Conservation (phyloP, 2,888 invertebrate genomes). For the Drosophila infuscata region DNA sequence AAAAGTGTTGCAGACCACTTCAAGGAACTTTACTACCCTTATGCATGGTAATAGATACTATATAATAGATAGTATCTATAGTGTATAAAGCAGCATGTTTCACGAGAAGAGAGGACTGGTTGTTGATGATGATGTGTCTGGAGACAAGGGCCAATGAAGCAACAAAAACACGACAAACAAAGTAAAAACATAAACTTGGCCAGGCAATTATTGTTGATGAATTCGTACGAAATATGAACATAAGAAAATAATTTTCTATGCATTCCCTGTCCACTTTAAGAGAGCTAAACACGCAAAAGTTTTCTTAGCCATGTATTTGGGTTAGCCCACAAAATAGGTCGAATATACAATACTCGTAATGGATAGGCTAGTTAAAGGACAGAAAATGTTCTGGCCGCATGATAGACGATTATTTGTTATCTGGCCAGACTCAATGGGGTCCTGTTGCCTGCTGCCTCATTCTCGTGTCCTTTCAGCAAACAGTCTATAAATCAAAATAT, state of each 20-base stretch:
- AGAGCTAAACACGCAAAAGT: slow-evolving; percentile 42
- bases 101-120: slow-evolving; percentile 10
- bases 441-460: not conserved
- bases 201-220: slow-evolving; percentile 77
- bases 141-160: slow-evolving; percentile 29
- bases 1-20: not conserved
- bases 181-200: slow-evolving; percentile 32
- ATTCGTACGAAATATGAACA: slow-evolving; percentile 48
- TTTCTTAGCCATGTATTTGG: slow-evolving; percentile 9
- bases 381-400: slow-evolving; percentile 39
- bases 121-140: slow-evolving; percentile 26
- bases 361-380: slow-evolving; percentile 13
- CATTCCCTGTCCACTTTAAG: not conserved
- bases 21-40: not conserved
- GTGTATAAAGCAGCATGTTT: slow-evolving; percentile 14
- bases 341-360: slow-evolving; percentile 6
- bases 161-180: slow-evolving; percentile 36
- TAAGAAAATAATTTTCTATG: slow-evolving; percentile 23
- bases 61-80: not conserved
- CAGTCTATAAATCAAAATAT: slow-evolving; percentile 60
- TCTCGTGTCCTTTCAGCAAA: slow-evolving; percentile 4
- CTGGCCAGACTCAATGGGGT: slow-evolving; percentile 8
- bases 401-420: slow-evolving; percentile 58
- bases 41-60: not conserved
- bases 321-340: slow-evolving; percentile 15